Base-by-base conservation (phyloP, 2,888 invertebrate species). In the Clusia tigrina region DNA sequence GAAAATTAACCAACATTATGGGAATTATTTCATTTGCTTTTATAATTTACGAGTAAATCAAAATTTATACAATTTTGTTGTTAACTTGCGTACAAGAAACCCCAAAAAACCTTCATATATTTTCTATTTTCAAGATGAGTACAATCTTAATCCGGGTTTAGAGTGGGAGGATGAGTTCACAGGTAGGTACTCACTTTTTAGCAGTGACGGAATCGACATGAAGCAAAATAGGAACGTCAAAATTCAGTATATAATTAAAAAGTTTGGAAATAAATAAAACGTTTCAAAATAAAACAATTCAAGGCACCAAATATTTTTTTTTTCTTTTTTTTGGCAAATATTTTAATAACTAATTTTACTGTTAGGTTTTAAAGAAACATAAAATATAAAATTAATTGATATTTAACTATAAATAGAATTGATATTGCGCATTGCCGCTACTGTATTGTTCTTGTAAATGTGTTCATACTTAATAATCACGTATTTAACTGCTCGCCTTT, bases 91-190 rank as follows among this genome's bases (percentile, higher is more conserved):
- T 25, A 64, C 63, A 70, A 67, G 24, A 26, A 38, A 26, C 24
- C 24, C 67, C 59, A 65, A 67, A 77, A 76, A 75, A 75, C 73
- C 72, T 74, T 76, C 74, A 72, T 78, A 73, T 79, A 74, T 78
- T 74, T 74, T 78, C 76, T 78, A 77, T 90, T 91, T 80, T 93
- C 92, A 94, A 95, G 95, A 95, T 91, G 95, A 95, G 90, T 95
- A 95, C 94, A 95, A 95, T 95, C 94, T 95, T 91, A 95, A 95
- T 91, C 95, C 95, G 90, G 94, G 94, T 93, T 95, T 96, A 95
- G 96, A 96, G 89, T 96, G 96, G 96, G 96, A 96, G 91, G 96
- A 96, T 94, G 96, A 96, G 89, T 96, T 96, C 88, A 94, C 95
- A 96, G 95, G 96, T 96, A 96, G 94, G 95, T 83, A 82, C 81